These are phyloP conservation scores for Philaenus spumarius DNA, from an alignment of 1,140 invertebrate species.

Conservation along the genomic window DNA sequence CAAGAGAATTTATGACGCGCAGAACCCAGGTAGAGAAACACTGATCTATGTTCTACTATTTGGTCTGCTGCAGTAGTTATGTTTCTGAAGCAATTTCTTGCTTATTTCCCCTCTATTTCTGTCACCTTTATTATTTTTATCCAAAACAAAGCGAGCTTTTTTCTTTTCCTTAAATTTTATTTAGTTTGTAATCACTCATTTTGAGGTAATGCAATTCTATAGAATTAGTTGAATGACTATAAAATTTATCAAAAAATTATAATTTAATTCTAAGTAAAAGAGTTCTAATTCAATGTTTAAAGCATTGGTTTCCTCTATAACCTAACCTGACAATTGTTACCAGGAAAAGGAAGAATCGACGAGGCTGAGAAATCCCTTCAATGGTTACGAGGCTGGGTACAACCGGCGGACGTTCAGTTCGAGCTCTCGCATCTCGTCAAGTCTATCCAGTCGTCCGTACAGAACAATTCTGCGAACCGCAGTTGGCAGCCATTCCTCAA, in stretches of 20 bases:
- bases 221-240: too few species aligned
- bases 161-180: too few species aligned
- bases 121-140: too few species aligned
- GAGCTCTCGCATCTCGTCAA: constrained; percentile 49
- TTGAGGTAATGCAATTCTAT: too few species aligned
- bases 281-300: not conserved
- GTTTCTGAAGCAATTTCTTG: too few species aligned
- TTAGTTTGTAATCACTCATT: too few species aligned
- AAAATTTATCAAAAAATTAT: not conserved
- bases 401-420: constrained; percentile 42
- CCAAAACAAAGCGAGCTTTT: too few species aligned
- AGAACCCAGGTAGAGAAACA: too few species aligned
- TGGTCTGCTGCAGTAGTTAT: too few species aligned
- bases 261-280: not conserved
- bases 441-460: constrained; percentile 19
- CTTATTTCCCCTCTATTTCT: too few species aligned
- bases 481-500: constrained; percentile 42
- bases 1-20: too few species aligned
- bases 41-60: too few species aligned
- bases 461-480: constrained; percentile 16
- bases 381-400: constrained; percentile 60
- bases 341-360: constrained; percentile 35
- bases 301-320: not conserved
- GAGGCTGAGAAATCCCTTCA: constrained; percentile 48
- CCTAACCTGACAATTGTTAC: constrained; percentile 11